Evolutionary conservation across 2,797 vertebrate species (phyloP), one percentile per base, ranked within the genome.

Genomic region (Notamacropus eugenii): DNA sequence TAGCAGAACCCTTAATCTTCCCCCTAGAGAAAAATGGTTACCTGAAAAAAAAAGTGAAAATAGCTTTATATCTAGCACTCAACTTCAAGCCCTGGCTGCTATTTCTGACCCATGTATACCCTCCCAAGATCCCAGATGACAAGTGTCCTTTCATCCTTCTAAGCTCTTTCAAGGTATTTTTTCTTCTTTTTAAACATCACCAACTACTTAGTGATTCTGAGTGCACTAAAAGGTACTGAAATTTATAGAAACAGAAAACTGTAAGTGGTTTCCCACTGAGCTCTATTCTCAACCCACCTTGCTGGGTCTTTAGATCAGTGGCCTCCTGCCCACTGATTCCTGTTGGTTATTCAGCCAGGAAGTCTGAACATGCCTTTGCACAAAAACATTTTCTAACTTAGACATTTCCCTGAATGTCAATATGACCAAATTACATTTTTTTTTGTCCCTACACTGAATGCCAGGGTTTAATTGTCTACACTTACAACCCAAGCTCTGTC

Each of bases 381-480:
- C 24, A 55, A 96, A 46, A 54, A 24, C 5, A 56, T 54, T 93
- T 82, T 34, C 59, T 34, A 57, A 40, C 16, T 50, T 94, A 56
- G 56, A 31, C 24, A 27, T 54, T 91, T 31, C 54, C 90, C 0
- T 24, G 27, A 58, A 40, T 1, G 27, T 62, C 57, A 90, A 28
- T 90, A 90, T 90, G 59, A 13, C 93, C 87, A 74, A 57, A 91
- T 92, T 91, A 54, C 29, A 46, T 87, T 27, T 90, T 54, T 91
- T 55, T 91, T 90, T 91, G 52, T 91, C 52, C 29, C 14, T n/a
- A 34, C 11, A 24, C 11, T 90, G 52, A 91, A 54, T 31, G 29
- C 31, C 40, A 34, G 52, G 13, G 10, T 55, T 91, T 55, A 91
- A 91, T 54, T 54, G 27, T 13, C 3, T 10, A 12, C 28, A 31